A percentile compares a stretch with the other conserved stretches of the same genome.
Evolutionary conservation across 2,888 invertebrate genomes (phyloP).

Genomic region (Galerucella nymphaeae): DNA sequence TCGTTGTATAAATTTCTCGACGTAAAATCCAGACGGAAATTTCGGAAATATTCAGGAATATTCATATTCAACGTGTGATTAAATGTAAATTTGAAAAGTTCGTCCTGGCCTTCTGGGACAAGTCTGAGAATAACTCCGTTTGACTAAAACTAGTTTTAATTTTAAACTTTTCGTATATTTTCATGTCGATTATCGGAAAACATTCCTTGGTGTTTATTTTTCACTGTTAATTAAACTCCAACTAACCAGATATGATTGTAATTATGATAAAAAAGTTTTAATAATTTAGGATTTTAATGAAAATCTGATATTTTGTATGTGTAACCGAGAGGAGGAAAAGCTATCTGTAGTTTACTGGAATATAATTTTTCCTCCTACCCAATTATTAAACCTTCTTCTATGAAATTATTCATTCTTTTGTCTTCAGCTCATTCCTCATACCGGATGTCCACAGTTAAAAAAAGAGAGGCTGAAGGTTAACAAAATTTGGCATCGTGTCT

Average conservation of each 20-base stretch:
- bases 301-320: neutral
- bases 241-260: neutral
- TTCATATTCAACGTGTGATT: conserved; percentile 29
- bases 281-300: neutral
- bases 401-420: too few relatives aligned
- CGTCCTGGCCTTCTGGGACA: conserved; percentile 12
- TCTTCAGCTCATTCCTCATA: too few relatives aligned
- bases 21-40: neutral
- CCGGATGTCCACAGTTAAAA: too few relatives aligned
- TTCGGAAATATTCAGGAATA: conserved; percentile 14
- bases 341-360: too few relatives aligned
- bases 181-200: neutral
- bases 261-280: neutral
- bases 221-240: neutral
- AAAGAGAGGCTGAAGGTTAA: too few relatives aligned
- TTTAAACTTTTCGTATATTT: neutral
- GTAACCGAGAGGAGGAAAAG: too few relatives aligned
- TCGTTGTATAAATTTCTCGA: conserved; percentile 11
- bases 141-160: neutral
- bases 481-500: too few relatives aligned
- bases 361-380: too few relatives aligned
- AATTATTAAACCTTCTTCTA: too few relatives aligned
- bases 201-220: neutral
- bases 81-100: conserved; percentile 33
- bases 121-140: conserved; percentile 2